Conservation (phyloP, 1,140 invertebrate genomes). For the Panagrolaimus sp. region DNA sequence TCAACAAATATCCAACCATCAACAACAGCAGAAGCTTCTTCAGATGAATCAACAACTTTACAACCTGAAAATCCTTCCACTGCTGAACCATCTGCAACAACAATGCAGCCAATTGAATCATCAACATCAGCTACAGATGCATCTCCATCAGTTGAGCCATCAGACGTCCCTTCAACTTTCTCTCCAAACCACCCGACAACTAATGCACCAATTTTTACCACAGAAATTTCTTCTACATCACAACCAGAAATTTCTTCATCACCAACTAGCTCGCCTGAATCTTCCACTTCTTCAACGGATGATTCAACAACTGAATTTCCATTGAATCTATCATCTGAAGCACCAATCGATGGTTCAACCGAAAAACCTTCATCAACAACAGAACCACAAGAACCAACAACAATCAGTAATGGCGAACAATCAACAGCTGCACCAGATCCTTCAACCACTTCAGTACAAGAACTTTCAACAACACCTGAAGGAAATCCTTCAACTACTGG, state of each 20-base stretch:
- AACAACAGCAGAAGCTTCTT: neutral
- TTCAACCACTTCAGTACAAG: too few species aligned
- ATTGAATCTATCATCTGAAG: neutral
- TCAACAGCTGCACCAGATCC: too few species aligned
- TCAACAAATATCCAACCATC: neutral
- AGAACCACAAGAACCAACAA: too few species aligned
- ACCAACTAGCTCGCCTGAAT: too few species aligned
- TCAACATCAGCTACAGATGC: neutral
- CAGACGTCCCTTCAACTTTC: neutral
- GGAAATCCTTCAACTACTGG: too few species aligned
- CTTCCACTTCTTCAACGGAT: neutral
- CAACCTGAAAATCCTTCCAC: neutral
- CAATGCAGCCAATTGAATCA: neutral
- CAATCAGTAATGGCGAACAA: too few species aligned
- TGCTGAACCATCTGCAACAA: neutral
- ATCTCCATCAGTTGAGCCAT: neutral
- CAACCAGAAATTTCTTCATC: too few species aligned
- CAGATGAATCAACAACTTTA: neutral
- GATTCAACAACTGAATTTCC: neutral
- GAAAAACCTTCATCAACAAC: too few species aligned
- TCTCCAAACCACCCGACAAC: neutral
- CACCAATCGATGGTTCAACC: neutral
- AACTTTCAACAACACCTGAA: too few species aligned
- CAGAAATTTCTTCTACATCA: too few species aligned
- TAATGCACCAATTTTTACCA: neutral